Conservation (phyloP, 2,113 vertebrate genomes). For the Sakesphorus luctuosus region DNA sequence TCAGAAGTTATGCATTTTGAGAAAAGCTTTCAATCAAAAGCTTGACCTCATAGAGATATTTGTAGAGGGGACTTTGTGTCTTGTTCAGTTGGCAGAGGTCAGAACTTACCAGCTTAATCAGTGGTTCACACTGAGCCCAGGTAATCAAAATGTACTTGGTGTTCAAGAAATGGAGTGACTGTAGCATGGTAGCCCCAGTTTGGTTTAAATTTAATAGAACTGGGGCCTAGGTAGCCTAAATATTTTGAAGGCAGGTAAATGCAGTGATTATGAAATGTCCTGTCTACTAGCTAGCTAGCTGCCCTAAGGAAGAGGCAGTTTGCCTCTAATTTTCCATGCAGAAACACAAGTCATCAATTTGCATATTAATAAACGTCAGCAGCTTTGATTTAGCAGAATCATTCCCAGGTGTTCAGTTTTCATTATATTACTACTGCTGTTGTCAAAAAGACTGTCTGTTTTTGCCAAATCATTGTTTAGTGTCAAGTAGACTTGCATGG, state of each 20-base stretch:
- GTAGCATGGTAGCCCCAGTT: background rate
- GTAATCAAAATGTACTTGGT: background rate
- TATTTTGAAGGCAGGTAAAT: background rate
- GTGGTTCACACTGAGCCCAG: background rate
- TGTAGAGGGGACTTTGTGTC: background rate
- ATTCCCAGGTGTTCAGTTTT: background rate
- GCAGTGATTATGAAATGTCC: background rate
- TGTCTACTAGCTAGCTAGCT: background rate
- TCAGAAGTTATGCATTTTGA: background rate
- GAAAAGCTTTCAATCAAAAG: background rate
- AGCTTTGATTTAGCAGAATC: background rate
- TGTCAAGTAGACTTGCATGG: background rate
- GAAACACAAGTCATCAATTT: background rate
- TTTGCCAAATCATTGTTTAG: background rate
- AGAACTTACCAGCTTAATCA: background rate
- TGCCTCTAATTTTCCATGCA: background rate
- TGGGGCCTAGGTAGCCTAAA: background rate
- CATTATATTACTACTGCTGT: background rate
- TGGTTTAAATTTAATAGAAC: background rate
- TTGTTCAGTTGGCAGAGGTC: background rate
- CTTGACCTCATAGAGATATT: background rate
- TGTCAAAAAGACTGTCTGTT: background rate
- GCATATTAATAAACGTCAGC: background rate
- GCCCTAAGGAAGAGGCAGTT: background rate
- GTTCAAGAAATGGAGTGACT: background rate